phyloP scores from a whole-genome alignment of 1,140 invertebrate species.

The Drosophila auraria region DNA sequence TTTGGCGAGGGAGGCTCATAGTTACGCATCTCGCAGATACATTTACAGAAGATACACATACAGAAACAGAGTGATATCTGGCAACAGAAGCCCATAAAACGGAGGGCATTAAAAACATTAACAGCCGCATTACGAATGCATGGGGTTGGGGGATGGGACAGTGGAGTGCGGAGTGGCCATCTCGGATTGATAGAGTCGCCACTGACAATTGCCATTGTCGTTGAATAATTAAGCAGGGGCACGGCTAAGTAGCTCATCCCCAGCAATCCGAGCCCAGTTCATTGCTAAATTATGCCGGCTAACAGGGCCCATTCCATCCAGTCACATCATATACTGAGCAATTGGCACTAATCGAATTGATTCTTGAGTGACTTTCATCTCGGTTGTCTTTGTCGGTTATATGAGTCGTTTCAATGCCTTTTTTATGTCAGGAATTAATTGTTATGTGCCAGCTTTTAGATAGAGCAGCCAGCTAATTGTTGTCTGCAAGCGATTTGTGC shows the following conservation, averaged over 20 bases:
- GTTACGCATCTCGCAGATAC: constrained; percentile 59
- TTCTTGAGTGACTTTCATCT: constrained; percentile 26
- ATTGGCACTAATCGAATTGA: constrained; percentile 51
- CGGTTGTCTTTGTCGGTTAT: constrained; percentile 4
- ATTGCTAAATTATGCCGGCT: constrained; percentile 61
- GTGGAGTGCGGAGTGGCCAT: constrained; percentile 36
- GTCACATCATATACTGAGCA: constrained; percentile 25
- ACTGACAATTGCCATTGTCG: constrained; percentile 53
- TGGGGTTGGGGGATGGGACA: constrained; percentile 9
- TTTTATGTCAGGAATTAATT: constrained; percentile 31
- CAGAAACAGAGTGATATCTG: constrained; percentile 12
- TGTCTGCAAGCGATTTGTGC: constrained; percentile 24
- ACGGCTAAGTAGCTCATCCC: constrained; percentile 29
- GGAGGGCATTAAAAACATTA: constrained; percentile 76
- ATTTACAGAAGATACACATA: constrained; percentile 22
- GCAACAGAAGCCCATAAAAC: constrained; percentile 70
- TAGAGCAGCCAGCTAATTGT: constrained; percentile 33
- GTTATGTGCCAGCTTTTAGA: constrained; percentile 14
- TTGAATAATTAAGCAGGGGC: constrained; percentile 71
- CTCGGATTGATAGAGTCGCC: constrained; percentile 53
- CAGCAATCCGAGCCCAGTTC: constrained; percentile 22
- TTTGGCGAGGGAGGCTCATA: constrained; percentile 24
- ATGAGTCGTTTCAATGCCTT: constrained; percentile 8
- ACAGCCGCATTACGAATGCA: constrained; percentile 74
- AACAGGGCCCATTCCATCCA: constrained; percentile 31